Base-by-base conservation (phyloP, 2,888 invertebrate genomes). In the Helobdella robusta region DNA sequence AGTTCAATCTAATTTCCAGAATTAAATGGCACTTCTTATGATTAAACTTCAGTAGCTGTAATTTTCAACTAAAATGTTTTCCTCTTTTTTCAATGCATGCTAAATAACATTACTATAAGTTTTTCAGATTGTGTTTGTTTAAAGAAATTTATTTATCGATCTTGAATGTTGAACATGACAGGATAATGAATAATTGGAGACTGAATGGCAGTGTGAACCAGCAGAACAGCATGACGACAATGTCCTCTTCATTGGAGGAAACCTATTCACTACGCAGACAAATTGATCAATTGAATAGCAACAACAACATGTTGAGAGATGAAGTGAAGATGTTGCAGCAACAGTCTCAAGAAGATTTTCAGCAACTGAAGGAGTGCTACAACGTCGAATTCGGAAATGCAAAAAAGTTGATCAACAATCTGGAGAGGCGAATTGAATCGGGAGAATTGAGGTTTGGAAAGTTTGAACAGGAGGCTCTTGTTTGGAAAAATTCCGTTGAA, bases 401-500 rank as follows among this genome's bases (percentile, higher is more conserved):
- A 2, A 56, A 30, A 20, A 56, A 32, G 56, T 30, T 56, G 25
- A 56, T 56, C 28, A 32, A 32, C 28, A 56, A 30, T 30, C 28
- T 56, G 25, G 56, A 56, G 56, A 56, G 32, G 56, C 28, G 28
- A 32, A 56, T 56, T 30, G 56, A 56, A 30, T 30, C 8, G 25
- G 56, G 56, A 30, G 56, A 56, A 56, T 30, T 30, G 8, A 56
- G 56, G 32, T 56, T 56, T 28, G 20, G 30, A 4, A 56, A 30
- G 56, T 56, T 56, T 30, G 56, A 56, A 56, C 28, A 56, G 20
- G 56, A 56, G n/a, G 32, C 56, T 30, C 28, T 30, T 6, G 56
- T 56, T 8, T 56, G 56, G 56, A 56, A 56, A 28, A 32, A 56
- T 28, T 56, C 56, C 32, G 56, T 56, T 25, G 56, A 56, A 56